A percentile compares a stretch with the other conserved stretches of the same genome.
Evolutionary conservation across 2,888 invertebrate species (phyloP).

Genomic region (Clivina fossor): DNA sequence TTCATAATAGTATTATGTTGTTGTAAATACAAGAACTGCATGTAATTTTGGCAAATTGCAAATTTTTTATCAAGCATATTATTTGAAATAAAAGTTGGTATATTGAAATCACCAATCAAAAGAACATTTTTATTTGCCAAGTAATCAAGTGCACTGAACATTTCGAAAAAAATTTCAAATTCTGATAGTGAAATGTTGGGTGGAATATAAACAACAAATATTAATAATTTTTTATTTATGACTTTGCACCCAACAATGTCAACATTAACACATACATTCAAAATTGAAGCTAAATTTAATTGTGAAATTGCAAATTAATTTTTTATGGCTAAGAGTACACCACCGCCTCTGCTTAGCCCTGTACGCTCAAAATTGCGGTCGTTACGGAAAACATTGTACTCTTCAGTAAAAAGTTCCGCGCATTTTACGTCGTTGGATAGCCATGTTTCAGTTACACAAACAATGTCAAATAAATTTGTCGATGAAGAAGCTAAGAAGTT

Average conservation of each 20-base stretch:
- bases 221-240: background rate
- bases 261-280: background rate
- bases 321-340: background rate
- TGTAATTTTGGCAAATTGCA: background rate
- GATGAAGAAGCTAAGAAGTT: too few species aligned
- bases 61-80: background rate
- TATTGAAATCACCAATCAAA: too few species aligned
- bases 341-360: background rate
- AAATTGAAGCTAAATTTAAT: background rate
- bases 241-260: background rate
- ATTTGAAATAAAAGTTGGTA: too few species aligned
- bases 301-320: background rate
- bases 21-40: too few species aligned
- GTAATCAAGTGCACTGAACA: too few species aligned
- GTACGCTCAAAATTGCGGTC: too few species aligned
- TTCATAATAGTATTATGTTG: background rate
- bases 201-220: constrained; percentile 1
- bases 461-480: too few species aligned
- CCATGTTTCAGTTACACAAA: too few species aligned
- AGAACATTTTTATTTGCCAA: too few species aligned
- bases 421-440: too few species aligned
- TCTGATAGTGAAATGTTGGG: background rate
- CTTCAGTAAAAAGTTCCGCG: too few species aligned
- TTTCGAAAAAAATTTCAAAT: background rate
- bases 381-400: too few species aligned